Percentiles rank a stretch among this genome's conserved stretches.
Evolutionary conservation across 2,888 invertebrate species (phyloP).

Genomic region (Drosophila falleni): DNA sequence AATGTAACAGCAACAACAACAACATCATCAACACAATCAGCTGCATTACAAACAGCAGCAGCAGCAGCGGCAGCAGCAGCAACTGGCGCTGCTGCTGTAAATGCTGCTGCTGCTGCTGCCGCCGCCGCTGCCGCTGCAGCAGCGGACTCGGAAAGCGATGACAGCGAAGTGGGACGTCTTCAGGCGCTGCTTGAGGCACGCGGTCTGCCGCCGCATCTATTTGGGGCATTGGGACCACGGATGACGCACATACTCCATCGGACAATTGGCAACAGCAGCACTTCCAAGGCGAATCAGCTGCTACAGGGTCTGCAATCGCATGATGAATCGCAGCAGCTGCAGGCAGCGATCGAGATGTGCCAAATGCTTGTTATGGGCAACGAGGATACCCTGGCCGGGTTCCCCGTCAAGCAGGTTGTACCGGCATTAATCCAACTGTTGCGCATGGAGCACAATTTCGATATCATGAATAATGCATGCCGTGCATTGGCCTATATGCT

Average conservation of each 20-base stretch:
- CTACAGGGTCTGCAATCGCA: constrained; percentile 96
- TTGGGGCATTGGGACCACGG: constrained; percentile 97
- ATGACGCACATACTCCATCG: constrained; percentile 98
- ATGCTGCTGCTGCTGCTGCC: constrained; percentile 63
- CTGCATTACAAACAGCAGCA: constrained; percentile 31
- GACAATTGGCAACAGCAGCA: constrained; percentile 94
- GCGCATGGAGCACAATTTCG: constrained; percentile 99
- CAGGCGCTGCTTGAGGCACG: constrained; percentile 97
- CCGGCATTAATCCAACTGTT: constrained; percentile 96
- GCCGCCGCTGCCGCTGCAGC: constrained; percentile 62
- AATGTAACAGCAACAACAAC: constrained; percentile 42
- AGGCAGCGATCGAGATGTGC: constrained; percentile 99
- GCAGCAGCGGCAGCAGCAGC: constrained; percentile 36
- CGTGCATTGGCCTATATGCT: constrained; percentile 99
- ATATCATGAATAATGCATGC: constrained; percentile 99
- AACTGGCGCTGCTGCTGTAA: constrained; percentile 85
- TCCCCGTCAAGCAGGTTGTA: constrained; percentile 98
- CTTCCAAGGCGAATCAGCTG: constrained; percentile 96
- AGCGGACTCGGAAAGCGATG: constrained; percentile 92
- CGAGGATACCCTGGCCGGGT: constrained; percentile 98
- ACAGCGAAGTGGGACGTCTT: constrained; percentile 97
- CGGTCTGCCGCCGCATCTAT: constrained; percentile 97
- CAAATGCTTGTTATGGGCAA: constrained; percentile 99
- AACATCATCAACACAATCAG: constrained; percentile 30
- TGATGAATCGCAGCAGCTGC: constrained; percentile 97